Evolutionary conservation across 2,888 invertebrate genomes (phyloP), one percentile per base, ranked within the genome.

Genomic region (Boloria euphrosyne): DNA sequence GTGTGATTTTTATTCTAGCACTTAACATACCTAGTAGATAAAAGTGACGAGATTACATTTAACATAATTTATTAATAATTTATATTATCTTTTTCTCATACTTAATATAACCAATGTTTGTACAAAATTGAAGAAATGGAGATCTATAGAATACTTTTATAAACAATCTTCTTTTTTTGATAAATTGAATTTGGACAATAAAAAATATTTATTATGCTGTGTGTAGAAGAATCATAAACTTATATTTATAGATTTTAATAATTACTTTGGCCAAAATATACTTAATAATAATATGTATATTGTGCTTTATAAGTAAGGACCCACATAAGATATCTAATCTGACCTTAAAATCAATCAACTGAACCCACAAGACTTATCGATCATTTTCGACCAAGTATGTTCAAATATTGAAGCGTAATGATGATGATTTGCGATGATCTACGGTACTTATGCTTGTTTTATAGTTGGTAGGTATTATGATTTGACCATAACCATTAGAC

Each of bases 361-460:
- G 65, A 62, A 55, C 60, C 62, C 65, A 67, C 60, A 66, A 57
- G 62, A 69, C 66, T 63, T 71, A 70, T 70, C 62, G 67, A 66
- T 74, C 73, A 67, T 70, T 71, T 22, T 72, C 67, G 61, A 68
- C 66, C 63, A 69, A 66, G 59, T 68, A 70, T 70, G 67, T 71
- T 68, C 68, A 71, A 69, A 74, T 67, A 69, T 54, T 55, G 63
- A 75, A 75, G 71, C 75, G 75, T 78, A 78, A 80, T 79, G 79
- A 65, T 81, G 80, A 82, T 83, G 75, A 77, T 80, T 76, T 79
- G 78, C 73, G 71, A 74, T 73, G 73, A 69, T 69, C 70, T 86
- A 86, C 85, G 82, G 85, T 83, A 83, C 78, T 77, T 75, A 78
- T 76, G 78, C 75, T 66, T 47, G n/a, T 61, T 46, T 57, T 27